Conservation (phyloP, 2,888 invertebrate species). For the Drosophila robusta region DNA sequence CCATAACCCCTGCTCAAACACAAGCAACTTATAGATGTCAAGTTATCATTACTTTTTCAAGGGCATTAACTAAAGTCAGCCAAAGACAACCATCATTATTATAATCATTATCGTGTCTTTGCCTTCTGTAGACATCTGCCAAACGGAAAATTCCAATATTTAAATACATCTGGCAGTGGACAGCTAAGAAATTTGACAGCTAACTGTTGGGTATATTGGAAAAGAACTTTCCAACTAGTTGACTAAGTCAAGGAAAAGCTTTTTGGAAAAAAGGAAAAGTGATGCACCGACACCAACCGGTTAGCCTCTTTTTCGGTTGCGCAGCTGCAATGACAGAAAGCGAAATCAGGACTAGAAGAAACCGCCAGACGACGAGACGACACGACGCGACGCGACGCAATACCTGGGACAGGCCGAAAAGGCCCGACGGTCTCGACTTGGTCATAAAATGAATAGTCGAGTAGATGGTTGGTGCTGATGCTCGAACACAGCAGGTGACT, state of each 20-base stretch:
- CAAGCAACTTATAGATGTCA: neutral
- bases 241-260: constrained; percentile 49
- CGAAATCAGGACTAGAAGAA: constrained; percentile 75
- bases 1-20: neutral
- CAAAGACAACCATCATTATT: constrained; percentile 21
- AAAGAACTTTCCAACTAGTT: constrained; percentile 76
- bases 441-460: constrained; percentile 49
- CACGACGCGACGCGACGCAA: constrained; percentile 4
- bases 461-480: constrained; percentile 30
- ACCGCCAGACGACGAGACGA: constrained; percentile 25
- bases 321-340: constrained; percentile 67
- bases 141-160: constrained; percentile 49
- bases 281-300: constrained; percentile 63
- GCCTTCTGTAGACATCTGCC: constrained; percentile 23
- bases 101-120: constrained; percentile 7
- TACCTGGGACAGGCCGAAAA: constrained; percentile 45
- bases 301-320: constrained; percentile 29
- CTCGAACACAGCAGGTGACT: constrained; percentile 58
- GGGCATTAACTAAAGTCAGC: constrained; percentile 10
- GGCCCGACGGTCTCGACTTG: constrained; percentile 31
- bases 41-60: constrained; percentile 17
- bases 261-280: constrained; percentile 69
- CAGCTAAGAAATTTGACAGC: constrained; percentile 25
- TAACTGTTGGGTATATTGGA: constrained; percentile 14
- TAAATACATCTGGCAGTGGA: constrained; percentile 16